phyloP scores from a whole-genome alignment of 2,113 vertebrate species.

The Bucco capensis region DNA sequence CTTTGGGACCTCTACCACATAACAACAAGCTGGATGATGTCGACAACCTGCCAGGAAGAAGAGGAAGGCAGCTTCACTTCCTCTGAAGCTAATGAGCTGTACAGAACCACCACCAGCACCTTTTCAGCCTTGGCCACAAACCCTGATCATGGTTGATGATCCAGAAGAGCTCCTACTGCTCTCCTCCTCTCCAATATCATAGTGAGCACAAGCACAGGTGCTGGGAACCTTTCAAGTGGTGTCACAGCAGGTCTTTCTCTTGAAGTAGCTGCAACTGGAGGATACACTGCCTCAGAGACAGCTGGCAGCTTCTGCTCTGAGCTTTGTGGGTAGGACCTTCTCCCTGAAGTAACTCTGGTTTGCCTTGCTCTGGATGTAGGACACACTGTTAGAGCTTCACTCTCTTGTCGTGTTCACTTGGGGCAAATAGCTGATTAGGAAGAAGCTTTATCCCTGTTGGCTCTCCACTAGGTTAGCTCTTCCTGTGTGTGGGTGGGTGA shows the following conservation, averaged over 20 bases:
- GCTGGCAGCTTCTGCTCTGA: not conserved
- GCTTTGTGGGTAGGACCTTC: not conserved
- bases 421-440: not conserved
- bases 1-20: not conserved
- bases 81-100: not conserved
- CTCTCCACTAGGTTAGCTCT: not conserved
- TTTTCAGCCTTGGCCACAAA: not conserved
- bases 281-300: not conserved
- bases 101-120: accelerated
- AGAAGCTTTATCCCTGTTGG: not conserved
- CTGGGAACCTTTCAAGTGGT: not conserved
- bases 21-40: not conserved
- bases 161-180: not conserved
- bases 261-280: not conserved
- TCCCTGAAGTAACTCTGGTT: not conserved
- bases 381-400: not conserved
- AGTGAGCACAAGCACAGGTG: not conserved
- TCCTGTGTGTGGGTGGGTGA: not conserved
- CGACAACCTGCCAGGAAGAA: not conserved
- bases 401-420: accelerated
- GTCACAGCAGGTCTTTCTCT: not conserved
- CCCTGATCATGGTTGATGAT: not conserved
- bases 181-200: not conserved
- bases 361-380: not conserved
- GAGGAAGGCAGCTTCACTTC: not conserved